Base-by-base conservation (phyloP, 2,113 vertebrate genomes). In the Thryonomys swinderianus region DNA sequence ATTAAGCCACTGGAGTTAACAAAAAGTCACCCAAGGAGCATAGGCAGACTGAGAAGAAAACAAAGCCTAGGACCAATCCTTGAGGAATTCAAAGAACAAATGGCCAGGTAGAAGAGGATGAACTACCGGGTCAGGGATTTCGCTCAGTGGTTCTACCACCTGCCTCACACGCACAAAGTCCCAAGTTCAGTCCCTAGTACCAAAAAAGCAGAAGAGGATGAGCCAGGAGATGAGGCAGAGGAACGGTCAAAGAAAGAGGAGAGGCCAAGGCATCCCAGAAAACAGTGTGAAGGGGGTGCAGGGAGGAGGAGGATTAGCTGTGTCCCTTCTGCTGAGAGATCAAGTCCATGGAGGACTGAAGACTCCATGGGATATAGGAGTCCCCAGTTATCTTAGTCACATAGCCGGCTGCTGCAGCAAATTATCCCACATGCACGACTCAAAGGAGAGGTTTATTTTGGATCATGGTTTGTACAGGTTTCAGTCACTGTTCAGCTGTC, bases 311-410 rank as follows among this genome's bases (percentile, higher is more conserved):
- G 59, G n/a, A 37, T 40, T 73, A 64, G 57, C 67, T 23, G 2
- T 11, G 14, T 64, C 87, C 61, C 53, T 25, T 96, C 61, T 96
- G 37, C 59, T 91, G 37, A 84, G 51, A 87, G 53, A 42, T 57
- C 57, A 80, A 53, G 51, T 78, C 40, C 34, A 71, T 62, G 57
- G 20, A 95, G 6, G 57, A 79, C 69, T 74, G 17, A 74, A 53
- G 42, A 64, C 20, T 55, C n/a, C 93, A 25, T 11, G 32, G 53
- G 45, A 23, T 85, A 13, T 45, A 62, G 66, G 37, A 62, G 83
- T 34, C 89, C 12, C 42, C 71, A 7, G 25, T 16, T 16, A 13
- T 45, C 25, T 30, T 25, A 14, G 40, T 30, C 40, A 74, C 71
- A 45, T 16, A 27, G 20, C 18, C 42, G 6, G 21, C 11, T 21